These are phyloP conservation scores for Danaus melanippus DNA, from an alignment of 1,140 invertebrate species.

Conservation along the genomic window DNA sequence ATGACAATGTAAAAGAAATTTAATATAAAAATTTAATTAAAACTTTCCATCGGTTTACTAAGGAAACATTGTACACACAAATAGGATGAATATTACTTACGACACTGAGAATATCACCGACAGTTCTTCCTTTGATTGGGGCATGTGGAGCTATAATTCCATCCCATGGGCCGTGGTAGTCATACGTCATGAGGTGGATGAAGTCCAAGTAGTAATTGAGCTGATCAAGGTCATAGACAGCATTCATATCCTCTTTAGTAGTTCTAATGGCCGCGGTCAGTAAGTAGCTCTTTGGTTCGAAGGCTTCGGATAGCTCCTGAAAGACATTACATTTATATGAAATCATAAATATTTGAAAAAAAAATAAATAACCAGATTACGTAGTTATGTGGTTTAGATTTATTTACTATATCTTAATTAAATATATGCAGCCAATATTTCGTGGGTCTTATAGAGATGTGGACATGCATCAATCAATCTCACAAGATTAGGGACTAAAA, in stretches of 20 bases:
- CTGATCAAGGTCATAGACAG: conserved; percentile 82
- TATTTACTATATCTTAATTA: too few relatives aligned
- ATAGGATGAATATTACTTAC: conserved; percentile 55
- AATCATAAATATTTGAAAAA: too few relatives aligned
- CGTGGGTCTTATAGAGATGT: too few relatives aligned
- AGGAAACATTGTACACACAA: not conserved
- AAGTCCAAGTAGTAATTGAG: conserved; percentile 85
- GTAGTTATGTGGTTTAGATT: too few relatives aligned
- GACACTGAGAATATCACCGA: conserved; percentile 73
- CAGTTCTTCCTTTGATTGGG: conserved; percentile 69
- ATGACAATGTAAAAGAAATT: too few relatives aligned
- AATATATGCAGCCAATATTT: too few relatives aligned
- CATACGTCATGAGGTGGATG: conserved; percentile 91
- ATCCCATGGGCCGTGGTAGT: conserved; percentile 91
- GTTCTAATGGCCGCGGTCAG: conserved; percentile 7
- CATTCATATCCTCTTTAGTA: conserved; percentile 78
- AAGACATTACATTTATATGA: conserved; percentile 6
- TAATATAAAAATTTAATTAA: too few relatives aligned
- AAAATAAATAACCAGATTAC: too few relatives aligned
- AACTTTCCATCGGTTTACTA: too few relatives aligned
- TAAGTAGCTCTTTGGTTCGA: conserved; percentile 7
- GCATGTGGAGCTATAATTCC: conserved; percentile 81
- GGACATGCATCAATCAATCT: too few relatives aligned
- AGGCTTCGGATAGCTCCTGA: conserved; percentile 12
- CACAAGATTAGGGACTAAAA: too few relatives aligned